A percentile compares a stretch with the other conserved stretches of the same genome.
Conservation (phyloP, 2,888 invertebrate genomes). For the Dolichomitus sp. region DNA sequence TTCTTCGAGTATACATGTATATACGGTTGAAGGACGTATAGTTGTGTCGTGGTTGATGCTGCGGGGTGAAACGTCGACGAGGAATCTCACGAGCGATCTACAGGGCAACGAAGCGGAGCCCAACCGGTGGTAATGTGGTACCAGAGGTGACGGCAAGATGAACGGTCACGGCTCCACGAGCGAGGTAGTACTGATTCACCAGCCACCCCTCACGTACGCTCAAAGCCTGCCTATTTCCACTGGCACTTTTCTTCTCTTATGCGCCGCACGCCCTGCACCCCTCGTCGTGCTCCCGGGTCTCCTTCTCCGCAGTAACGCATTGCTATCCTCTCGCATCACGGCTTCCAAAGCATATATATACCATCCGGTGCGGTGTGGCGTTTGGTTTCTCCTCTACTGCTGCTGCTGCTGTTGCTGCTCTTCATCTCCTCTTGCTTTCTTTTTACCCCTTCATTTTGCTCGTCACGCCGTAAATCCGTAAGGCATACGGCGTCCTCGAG, state of each 20-base stretch:
- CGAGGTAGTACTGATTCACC: constrained; percentile 77
- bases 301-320: not conserved
- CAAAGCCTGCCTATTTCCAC: constrained; percentile 1
- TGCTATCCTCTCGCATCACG: not conserved
- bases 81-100: constrained; percentile 59
- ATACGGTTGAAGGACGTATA: not conserved
- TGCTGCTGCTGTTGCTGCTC: constrained; percentile 38
- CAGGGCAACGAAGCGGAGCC: constrained; percentile 64
- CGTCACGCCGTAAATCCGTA: constrained; percentile 65
- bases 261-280: not conserved
- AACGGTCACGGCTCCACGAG: constrained; percentile 82
- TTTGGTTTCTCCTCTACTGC: constrained; percentile 51
- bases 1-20: constrained; percentile 1
- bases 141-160: constrained; percentile 83
- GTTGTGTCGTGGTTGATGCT: constrained; percentile 25
- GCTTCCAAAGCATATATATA: constrained; percentile 41
- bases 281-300: not conserved
- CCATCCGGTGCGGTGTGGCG: constrained; percentile 59
- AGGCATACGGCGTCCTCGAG: constrained; percentile 51
- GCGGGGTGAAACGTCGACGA: constrained; percentile 42
- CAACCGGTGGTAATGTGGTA: constrained; percentile 80
- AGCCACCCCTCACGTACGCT: not conserved
- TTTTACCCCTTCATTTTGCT: constrained; percentile 59
- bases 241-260: constrained; percentile 24
- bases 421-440: constrained; percentile 22